Percentiles rank a stretch among this genome's conserved stretches.
Conservation (phyloP, 2,888 invertebrate species). For the Protonemura montana region DNA sequence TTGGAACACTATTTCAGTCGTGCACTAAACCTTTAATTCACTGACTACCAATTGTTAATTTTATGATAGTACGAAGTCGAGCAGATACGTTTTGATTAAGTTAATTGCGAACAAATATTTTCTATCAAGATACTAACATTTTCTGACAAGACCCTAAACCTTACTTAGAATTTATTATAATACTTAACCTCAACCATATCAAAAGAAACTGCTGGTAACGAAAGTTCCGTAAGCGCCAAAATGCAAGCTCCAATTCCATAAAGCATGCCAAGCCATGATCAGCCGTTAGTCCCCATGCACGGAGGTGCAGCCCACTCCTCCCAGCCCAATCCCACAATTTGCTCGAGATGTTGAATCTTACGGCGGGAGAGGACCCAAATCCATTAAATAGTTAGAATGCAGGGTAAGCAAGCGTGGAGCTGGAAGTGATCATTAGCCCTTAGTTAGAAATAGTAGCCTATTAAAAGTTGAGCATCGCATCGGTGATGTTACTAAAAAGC, state of each 20-base stretch:
- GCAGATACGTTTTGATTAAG: too few species aligned
- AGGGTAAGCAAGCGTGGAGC: slow-evolving; percentile 37
- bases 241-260: slow-evolving; percentile 15
- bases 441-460: slow-evolving; percentile 22
- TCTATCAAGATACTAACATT: neutral
- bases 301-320: neutral
- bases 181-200: neutral
- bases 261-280: slow-evolving; percentile 37
- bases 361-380: slow-evolving; percentile 15
- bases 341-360: slow-evolving; percentile 20
- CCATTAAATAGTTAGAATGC: slow-evolving; percentile 41
- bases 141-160: neutral
- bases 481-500: slow-evolving; percentile 33
- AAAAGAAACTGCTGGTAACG: neutral
- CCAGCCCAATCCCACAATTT: slow-evolving; percentile 29
- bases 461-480: slow-evolving; percentile 13
- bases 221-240: neutral
- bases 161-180: neutral
- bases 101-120: neutral
- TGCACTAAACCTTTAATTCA: too few species aligned
- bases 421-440: slow-evolving; percentile 39
- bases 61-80: too few species aligned
- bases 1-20: too few species aligned
- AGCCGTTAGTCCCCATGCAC: slow-evolving; percentile 15
- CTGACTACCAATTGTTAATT: too few species aligned